A percentile compares a stretch with the other conserved stretches of the same genome.
Conservation (phyloP, 2,797 vertebrate species). For the Leucoraja ocellata region DNA sequence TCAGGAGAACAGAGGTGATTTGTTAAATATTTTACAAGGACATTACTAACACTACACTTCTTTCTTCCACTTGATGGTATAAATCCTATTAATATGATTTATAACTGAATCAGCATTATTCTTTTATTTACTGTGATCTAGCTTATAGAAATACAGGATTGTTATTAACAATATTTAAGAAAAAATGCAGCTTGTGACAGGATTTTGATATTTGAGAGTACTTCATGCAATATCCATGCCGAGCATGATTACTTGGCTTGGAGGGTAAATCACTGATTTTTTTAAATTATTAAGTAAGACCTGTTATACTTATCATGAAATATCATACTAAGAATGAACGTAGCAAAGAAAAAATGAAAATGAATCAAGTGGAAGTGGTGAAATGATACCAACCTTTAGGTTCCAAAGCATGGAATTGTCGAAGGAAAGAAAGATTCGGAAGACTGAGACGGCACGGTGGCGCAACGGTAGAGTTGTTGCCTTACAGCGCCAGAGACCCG, state of each 20-base stretch:
- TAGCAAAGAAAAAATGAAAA: neutral
- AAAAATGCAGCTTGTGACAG: neutral
- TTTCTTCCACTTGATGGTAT: conserved; percentile 25
- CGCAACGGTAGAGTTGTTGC: no score
- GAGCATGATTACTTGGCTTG: neutral
- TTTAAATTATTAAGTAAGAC: neutral
- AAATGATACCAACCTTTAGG: neutral
- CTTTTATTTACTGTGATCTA: conserved; percentile 29
- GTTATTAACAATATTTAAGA: conserved; percentile 12
- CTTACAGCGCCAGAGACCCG: no score
- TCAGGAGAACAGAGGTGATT: conserved; percentile 21
- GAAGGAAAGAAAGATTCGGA: neutral
- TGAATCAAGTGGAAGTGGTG: neutral
- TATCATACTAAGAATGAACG: neutral
- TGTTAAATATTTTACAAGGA: conserved; percentile 37
- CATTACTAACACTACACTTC: conserved; percentile 16
- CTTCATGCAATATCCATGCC: conserved; percentile 13
- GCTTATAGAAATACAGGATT: conserved; percentile 11
- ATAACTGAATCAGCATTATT: conserved; percentile 34
- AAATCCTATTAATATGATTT: conserved; percentile 31
- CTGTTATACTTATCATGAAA: no score
- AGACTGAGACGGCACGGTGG: no score
- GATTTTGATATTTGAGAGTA: conserved; percentile 29
- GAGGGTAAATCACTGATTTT: neutral
- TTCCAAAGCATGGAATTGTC: neutral